phyloP scores from a whole-genome alignment of 2,888 invertebrate genomes.

The Troglohyphantes excavatus region DNA sequence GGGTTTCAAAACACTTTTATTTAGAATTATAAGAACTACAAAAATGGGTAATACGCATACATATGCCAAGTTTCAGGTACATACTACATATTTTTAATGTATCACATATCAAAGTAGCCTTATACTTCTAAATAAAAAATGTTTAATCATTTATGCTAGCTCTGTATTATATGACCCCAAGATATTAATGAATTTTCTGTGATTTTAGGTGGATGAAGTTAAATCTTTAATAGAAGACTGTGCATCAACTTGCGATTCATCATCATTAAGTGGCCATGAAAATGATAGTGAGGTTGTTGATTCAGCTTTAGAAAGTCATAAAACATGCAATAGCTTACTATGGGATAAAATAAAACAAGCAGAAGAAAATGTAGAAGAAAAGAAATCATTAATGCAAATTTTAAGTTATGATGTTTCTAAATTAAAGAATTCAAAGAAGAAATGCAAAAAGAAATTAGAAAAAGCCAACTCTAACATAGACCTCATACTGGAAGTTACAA shows the following conservation, averaged over 20 bases:
- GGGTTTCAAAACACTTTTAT: too few species aligned
- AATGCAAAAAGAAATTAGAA: conserved; percentile 47
- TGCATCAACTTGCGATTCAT: conserved; percentile 65
- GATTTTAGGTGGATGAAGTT: conserved; percentile 73
- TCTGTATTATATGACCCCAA: too few species aligned
- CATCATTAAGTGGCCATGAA: conserved; percentile 63
- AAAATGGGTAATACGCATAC: too few species aligned
- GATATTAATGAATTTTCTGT: background rate
- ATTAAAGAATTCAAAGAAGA: conserved; percentile 57
- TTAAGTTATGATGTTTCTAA: conserved; percentile 59
- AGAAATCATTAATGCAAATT: conserved; percentile 66
- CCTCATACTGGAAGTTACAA: conserved; percentile 71
- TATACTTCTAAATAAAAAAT: background rate
- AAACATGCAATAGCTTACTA: conserved; percentile 66
- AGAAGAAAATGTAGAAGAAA: conserved; percentile 70
- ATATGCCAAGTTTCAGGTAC: background rate
- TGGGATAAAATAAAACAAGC: conserved; percentile 71
- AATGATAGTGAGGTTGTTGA: conserved; percentile 75
- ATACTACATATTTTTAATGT: background rate
- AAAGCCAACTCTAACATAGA: conserved; percentile 58
- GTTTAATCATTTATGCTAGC: background rate
- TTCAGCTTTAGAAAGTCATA: conserved; percentile 74
- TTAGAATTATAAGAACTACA: too few species aligned
- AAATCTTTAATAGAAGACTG: conserved; percentile 73
- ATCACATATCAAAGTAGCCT: background rate